Base-by-base conservation (phyloP, 2,888 invertebrate species). In the Digitonthophagus gazella region DNA sequence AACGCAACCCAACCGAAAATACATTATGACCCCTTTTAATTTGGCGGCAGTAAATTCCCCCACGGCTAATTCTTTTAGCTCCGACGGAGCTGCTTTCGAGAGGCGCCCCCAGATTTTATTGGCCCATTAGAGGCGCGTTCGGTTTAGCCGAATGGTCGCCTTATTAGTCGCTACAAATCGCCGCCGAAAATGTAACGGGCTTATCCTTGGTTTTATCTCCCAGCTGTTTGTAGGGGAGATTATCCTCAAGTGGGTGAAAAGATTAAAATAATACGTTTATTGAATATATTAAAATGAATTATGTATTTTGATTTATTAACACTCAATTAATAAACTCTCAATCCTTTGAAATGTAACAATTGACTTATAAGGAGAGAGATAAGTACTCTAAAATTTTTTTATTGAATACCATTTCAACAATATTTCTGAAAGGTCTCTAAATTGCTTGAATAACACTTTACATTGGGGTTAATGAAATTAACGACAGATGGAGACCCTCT, bases 91-190 rank as follows among this genome's bases (percentile, higher is more conserved):
- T n/a, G 61, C 18, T 61, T 61, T 61, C 61, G 61, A 44, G 28
- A 44, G 28, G 28, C 28, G 28, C 28, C 6, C 28, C 18, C 61
- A n/a, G 61, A 19, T 61, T 61, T 61, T 61, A 61, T 61, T 61
- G 28, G 58, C 11, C 66, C 66, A 67, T 67, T 67, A 67, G 54
- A 67, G 67, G 58, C 61, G 67, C 61, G 67, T 44, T 54, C 67
- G 15, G 44, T 54, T 61, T 58, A 61, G 61, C 67, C 28, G 58
- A 61, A 16, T 67, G 67, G 44, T 44, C 58, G 19, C 63, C 67
- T 63, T 61, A 67, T 61, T 67, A 67, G 16, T 54, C 15, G 61
- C 54, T 67, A 63, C 61, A 58, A 44, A 67, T 67, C 67, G 67
- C 28, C 28, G 11, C 28, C 28, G 28, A 44, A 44, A 44, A 44